phyloP scores from a whole-genome alignment of 2,113 vertebrate genomes.

The Hoplias malabaricus region DNA sequence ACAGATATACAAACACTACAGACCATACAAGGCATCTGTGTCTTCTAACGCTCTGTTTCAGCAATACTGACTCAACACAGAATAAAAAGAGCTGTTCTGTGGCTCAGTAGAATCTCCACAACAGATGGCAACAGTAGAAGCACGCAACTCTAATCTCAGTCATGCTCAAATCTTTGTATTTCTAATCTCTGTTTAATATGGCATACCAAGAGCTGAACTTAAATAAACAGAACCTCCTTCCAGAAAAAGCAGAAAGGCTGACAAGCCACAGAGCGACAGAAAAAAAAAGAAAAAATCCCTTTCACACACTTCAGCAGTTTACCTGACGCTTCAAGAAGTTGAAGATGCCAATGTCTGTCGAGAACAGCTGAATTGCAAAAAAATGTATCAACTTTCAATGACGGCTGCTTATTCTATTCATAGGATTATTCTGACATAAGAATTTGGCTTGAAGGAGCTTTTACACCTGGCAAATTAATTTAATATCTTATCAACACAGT shows the following conservation, averaged over 20 bases:
- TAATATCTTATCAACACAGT: conserved; percentile 64
- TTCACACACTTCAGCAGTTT: conserved; percentile 29
- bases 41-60: neutral
- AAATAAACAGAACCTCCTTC: neutral
- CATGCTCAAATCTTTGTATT: neutral
- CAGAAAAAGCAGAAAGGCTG: conserved; percentile 21
- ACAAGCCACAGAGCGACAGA: neutral
- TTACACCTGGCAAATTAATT: conserved; percentile 70
- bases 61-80: neutral
- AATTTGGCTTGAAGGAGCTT: conserved; percentile 62
- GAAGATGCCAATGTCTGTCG: conserved; percentile 59
- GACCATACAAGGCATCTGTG: neutral
- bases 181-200: neutral
- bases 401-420: conserved; percentile 68
- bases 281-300: conserved; percentile 1
- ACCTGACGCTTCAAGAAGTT: conserved; percentile 38
- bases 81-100: neutral
- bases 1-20: neutral
- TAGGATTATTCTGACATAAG: conserved; percentile 70
- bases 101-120: neutral
- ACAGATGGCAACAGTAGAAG: neutral
- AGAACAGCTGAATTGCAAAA: conserved; percentile 37
- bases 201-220: neutral
- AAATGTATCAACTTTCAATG: conserved; percentile 47
- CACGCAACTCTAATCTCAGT: conserved; percentile 4